A percentile compares a stretch with the other conserved stretches of the same genome.
Conservation (phyloP, 2,888 invertebrate genomes). For the Erpobdella octoculata region DNA sequence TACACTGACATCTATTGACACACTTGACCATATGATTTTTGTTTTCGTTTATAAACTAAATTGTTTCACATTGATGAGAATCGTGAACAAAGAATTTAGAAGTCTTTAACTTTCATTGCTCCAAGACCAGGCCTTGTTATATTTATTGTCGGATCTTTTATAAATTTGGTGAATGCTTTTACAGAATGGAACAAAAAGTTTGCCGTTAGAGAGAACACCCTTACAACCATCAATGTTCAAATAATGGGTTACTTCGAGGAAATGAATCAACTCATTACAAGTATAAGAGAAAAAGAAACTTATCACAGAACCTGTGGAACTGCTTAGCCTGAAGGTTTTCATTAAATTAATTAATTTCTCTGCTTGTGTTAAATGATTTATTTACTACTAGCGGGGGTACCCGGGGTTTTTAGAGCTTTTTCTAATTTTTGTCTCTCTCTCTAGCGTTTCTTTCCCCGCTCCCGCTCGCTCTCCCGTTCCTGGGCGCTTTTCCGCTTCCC, state of each 20-base stretch:
- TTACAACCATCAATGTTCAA: neutral
- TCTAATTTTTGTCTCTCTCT: no score
- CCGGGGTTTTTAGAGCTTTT: no score
- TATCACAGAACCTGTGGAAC: neutral
- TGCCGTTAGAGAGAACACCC: neutral
- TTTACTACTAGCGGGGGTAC: neutral
- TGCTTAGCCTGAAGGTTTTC: neutral
- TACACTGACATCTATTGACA: no score
- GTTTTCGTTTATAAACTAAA: no score
- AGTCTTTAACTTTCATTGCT: neutral
- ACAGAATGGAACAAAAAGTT: conserved; percentile 6
- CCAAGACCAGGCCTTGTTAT: neutral
- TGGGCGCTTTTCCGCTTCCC: no score
- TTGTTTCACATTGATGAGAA: no score
- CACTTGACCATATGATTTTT: no score
- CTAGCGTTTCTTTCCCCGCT: no score
- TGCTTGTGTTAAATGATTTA: neutral
- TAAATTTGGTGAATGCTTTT: neutral
- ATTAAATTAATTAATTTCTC: neutral
- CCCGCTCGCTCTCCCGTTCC: no score
- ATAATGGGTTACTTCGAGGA: neutral
- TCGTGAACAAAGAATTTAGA: no score
- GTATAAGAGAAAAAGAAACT: neutral
- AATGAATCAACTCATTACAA: neutral
- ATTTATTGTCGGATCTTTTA: neutral